Conservation (phyloP, 2,888 invertebrate genomes). For the Tribolium freemani region DNA sequence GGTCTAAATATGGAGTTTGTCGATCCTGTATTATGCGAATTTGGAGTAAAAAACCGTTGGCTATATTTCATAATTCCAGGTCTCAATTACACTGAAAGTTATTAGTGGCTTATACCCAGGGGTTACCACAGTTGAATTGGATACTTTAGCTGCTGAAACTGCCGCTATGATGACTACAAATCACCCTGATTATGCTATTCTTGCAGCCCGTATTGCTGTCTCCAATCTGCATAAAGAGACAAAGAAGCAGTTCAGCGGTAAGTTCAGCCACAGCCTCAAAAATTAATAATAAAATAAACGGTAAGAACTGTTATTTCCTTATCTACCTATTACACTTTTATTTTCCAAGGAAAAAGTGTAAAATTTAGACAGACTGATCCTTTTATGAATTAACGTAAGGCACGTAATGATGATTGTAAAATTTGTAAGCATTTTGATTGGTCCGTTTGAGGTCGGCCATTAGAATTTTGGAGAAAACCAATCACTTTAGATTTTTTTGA, state of each 20-base stretch:
- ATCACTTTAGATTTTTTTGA: too few species aligned
- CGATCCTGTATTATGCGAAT: constrained; percentile 84
- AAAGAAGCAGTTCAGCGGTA: constrained; percentile 91
- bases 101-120: constrained; percentile 96
- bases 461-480: too few species aligned
- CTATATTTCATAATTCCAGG: constrained; percentile 66
- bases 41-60: neutral
- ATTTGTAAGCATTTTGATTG: too few species aligned
- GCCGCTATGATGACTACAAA: constrained; percentile 98
- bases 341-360: too few species aligned
- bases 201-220: constrained; percentile 89
- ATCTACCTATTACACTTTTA: too few species aligned
- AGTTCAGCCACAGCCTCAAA: constrained; percentile 28
- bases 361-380: too few species aligned
- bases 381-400: too few species aligned
- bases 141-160: constrained; percentile 98
- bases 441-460: too few species aligned
- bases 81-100: constrained; percentile 90
- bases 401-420: too few species aligned
- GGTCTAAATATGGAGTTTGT: constrained; percentile 96
- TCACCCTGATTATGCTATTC: constrained; percentile 95
- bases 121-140: constrained; percentile 96
- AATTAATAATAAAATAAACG: too few species aligned
- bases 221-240: constrained; percentile 99
- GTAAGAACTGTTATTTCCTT: too few species aligned